Base-by-base conservation (phyloP, 1,140 invertebrate genomes). In the Pogonomyrmex californicus region DNA sequence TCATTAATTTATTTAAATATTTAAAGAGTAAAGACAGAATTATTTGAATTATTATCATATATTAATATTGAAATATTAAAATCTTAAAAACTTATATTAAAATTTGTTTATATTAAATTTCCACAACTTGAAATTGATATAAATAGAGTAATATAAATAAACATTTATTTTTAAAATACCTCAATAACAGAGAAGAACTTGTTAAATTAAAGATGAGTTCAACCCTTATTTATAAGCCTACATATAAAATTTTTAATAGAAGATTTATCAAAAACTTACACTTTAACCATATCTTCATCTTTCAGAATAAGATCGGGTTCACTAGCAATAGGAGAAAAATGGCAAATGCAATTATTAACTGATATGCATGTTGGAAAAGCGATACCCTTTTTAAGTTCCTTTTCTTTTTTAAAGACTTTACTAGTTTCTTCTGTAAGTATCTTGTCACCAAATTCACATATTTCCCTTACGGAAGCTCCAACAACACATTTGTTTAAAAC, bases 341-440 rank as follows among this genome's bases (percentile, higher is more conserved):
- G 99, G 95, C 99, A 99, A 94, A 99, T 99, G 96, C 99, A 99
- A 95, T 99, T 99, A 95, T 99, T 99, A 10, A 99, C 98, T 36
- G 99, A 99, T 85, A 99, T 97, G 96, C 99, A 99, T 51, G 99
- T 99, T 56, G 99, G 99, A 95, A 99, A 99, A 56, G 99, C 99
- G 93, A 99, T 99, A 93, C 99, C 98, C 96, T 99, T 99, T 93
- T 99, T 99, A 88, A 99, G 96, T 89, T 99, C 98, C 94, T 99
- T 99, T 93, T 99, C 99, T 94, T 99, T 99, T 96, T 99, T 99
- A 95, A 99, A 99, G 79, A 99, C 98, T 96, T 99, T 99, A 87
- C 96, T 97, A 68, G 99, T 99, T 96, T 99, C 99, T 92, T 99
- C 99, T 44, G 96, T 93, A 49, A 99, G 95, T 75, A 98, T 95